A percentile compares a stretch with the other conserved stretches of the same genome.
Evolutionary conservation across 2,797 vertebrate species (phyloP).

Genomic region (Channallabes apus): DNA sequence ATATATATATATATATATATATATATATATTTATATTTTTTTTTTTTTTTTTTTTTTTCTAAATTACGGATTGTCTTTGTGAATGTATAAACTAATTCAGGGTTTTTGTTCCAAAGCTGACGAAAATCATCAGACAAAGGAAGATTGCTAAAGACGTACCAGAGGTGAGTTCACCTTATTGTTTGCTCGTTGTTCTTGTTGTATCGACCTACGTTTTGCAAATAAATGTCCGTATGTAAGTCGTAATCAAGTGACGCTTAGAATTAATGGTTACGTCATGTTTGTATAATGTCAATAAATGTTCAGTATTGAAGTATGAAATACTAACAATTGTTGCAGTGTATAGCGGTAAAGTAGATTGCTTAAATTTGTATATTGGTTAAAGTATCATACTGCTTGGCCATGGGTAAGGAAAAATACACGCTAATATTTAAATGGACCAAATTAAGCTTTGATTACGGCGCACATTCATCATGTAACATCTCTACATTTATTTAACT

Average conservation of each 20-base stretch:
- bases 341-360: neutral
- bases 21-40: too few species aligned
- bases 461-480: too few species aligned
- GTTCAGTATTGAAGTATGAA: too few species aligned
- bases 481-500: too few species aligned
- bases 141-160: slow-evolving; percentile 61
- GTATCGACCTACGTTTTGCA: neutral
- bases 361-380: neutral
- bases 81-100: neutral
- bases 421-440: too few species aligned
- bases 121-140: slow-evolving; percentile 88
- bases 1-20: too few species aligned
- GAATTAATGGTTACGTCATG: neutral
- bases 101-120: slow-evolving; percentile 75
- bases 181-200: neutral
- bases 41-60: too few species aligned
- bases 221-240: neutral
- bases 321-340: neutral
- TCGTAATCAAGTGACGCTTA: neutral
- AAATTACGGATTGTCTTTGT: neutral
- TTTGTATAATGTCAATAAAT: neutral
- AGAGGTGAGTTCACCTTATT: slow-evolving; percentile 63
- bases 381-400: too few species aligned
- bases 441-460: too few species aligned
- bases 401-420: too few species aligned